Evolutionary conservation across 2,888 invertebrate species (phyloP), one percentile per base, ranked within the genome.

Genomic region (Nemotelus pantherinus): DNA sequence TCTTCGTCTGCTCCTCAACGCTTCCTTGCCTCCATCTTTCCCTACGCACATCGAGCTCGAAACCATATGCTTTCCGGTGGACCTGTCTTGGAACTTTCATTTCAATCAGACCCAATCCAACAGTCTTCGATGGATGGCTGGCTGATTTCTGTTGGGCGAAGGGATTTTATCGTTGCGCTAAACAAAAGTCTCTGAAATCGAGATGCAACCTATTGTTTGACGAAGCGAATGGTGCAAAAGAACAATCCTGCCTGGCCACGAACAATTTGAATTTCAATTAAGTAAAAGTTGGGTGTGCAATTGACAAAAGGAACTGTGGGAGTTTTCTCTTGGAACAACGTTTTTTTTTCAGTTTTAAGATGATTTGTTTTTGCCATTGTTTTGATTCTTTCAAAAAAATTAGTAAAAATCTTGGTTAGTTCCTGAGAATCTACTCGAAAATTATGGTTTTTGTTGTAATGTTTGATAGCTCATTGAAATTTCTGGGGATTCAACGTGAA

Each of bases 191-290:
- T 63, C 48, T 68, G 50, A 3, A 48, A 25, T 39, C 25, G 39
- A 68, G 50, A 53, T 68, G 68, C 39, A 39, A 39, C 48, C 68
- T 68, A 68, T 68, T 68, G 68, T 68, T 47, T 39, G 41, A 25
- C 25, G 25, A 25, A 45, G 10, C 7, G 5, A 10, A 7, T n/a
- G n/a, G 50, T 39, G 50, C 43, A 68, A 68, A 68, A 48, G 68
- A 50, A 68, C 68, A 68, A 44, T 50, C 1, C 68, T 39, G 41
- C 9, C n/a, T 48, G 68, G 68, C n/a, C 53, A 6, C 68, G 68
- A 39, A 2, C 48, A 68, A 68, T 68, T 68, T 68, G 39, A 4
- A 50, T 68, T 68, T 58, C 58, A 58, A n/a, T 58, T n/a, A 58
- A 58, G 58, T n/a, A n/a, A 58, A 58, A 58, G 25, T 58, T 5